Conservation (phyloP, 2,888 invertebrate genomes). For the Geotrupes spiniger region DNA sequence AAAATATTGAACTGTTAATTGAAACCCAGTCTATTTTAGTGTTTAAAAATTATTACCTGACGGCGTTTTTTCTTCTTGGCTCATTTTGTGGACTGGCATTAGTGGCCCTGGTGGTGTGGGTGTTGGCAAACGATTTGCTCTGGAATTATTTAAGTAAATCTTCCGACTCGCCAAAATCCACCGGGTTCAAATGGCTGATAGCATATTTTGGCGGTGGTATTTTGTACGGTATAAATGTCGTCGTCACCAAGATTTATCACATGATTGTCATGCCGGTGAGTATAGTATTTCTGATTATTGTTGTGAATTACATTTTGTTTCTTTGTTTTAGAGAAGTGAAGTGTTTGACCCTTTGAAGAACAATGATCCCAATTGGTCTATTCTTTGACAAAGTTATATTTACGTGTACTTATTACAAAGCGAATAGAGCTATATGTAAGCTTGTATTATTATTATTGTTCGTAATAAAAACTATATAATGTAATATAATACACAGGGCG, state of each 20-base stretch:
- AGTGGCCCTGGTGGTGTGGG: conserved; percentile 17
- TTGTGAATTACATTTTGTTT: not conserved
- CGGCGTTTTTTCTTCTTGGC: conserved; percentile 17
- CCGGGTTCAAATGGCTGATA: conserved; percentile 12
- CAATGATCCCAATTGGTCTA: conserved; percentile 6
- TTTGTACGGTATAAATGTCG: conserved; percentile 12
- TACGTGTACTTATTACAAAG: too few relatives aligned
- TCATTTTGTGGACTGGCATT: conserved; percentile 15
- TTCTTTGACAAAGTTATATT: not conserved
- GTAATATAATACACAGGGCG: too few relatives aligned
- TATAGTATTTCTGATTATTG: not conserved
- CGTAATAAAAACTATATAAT: too few relatives aligned
- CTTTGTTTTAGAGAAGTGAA: conserved; percentile 11
- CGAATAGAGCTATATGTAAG: too few relatives aligned
- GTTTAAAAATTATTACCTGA: conserved; percentile 15
- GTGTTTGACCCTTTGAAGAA: conserved; percentile 10
- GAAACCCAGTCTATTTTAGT: conserved; percentile 11
- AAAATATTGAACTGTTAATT: not conserved
- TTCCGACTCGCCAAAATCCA: conserved; percentile 10
- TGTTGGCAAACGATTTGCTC: conserved; percentile 16
- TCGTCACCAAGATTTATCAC: conserved; percentile 10
- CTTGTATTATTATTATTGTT: too few relatives aligned
- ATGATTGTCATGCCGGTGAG: conserved; percentile 16
- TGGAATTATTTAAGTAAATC: conserved; percentile 12
- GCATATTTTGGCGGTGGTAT: conserved; percentile 15